Base-by-base conservation (phyloP, 2,888 invertebrate genomes). In the Entomobrya proxima region DNA sequence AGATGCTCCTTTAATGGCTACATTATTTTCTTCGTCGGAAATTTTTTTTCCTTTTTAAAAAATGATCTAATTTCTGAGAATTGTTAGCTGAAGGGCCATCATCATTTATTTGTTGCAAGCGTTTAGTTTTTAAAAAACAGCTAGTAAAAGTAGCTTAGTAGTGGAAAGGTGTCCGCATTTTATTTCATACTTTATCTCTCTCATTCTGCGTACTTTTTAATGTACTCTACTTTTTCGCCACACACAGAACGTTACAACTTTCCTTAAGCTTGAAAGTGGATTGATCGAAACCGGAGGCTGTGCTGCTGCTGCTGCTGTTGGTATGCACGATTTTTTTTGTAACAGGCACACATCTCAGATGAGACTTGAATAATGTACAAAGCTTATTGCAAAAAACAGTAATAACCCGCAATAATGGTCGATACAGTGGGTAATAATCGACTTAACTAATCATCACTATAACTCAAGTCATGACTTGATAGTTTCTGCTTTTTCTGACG, bases 391-490 rank as follows among this genome's bases (percentile, higher is more conserved):
- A 5, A 44, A 44, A 9, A n/a, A 30, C 24, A 79, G 44, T 58
- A 55, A 61, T 72, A 47, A 61, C 64, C 61, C 24, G 37, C 37
- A 78, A 50, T 78, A 69, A 76, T 55, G 27, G 30, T 58, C 40
- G 52, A 81, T 58, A 44, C 44, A 47, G 58, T 58, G 30, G 13
- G 58, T 61, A 44, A 30, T 77, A 79, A 74, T 81, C 55, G 55
- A 74, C 40, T 75, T 61, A 30, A 44, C 35, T 69, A 77, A 77
- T 83, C 83, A 76, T 76, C 32, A 74, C 58, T 75, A 52, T 47
- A 47, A 67, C n/a, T n/a, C n/a, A n/a, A n/a, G 52, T 83, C 83
- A 83, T 76, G 83, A 67, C 69, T 83, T 83, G 76, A 55, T 83
- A 47, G 76, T 72, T 72, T 44, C 15, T 44, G 44, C 44, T 6